Evolutionary conservation across 92 coral and sea anemone species (phyloP), one percentile per base, ranked within the genome.

Genomic region (Phenganax stokvisi): DNA sequence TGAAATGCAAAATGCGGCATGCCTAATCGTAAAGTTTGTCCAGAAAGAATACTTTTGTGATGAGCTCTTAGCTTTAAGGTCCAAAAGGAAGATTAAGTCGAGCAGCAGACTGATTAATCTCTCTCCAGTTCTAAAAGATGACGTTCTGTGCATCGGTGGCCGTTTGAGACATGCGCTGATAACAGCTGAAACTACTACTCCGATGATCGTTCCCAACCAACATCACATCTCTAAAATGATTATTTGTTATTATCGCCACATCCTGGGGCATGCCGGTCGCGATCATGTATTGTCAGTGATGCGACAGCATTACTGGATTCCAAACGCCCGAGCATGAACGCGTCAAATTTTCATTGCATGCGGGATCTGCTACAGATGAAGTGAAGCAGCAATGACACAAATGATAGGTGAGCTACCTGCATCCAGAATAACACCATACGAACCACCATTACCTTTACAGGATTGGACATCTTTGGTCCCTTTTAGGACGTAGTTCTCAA

Each of bases 41-140:
- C 91, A 85, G 52, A 3, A 65, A 65, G 83, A 82, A 61, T 77
- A 72, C 58, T 89, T 89, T 37, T 72, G 30, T 2, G 87, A 80
- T 31, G 93, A 89, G 79, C 20, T 84, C 84, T 6, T 81, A 77
- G 83, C 86, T 56, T 29, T 90, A 52, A 68, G 58, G 61, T 75
- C 72, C 53, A 89, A 86, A 44, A 80, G 79, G 70, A 79, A 57
- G 71, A 89, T 89, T 72, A 89, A 86, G 76, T 27, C 88, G 51
- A 30, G 60, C 71, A 86, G 89, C 82, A 84, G 71, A 72, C 44
- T 84, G 53, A 83, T 86, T 55, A 66, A 51, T 65, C 86, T 89
- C 2, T 85, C 83, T 56, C 89, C 91, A 9, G 74, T 82, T 57
- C 16, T 89, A 77, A 70, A 57, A 82, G 85, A 68, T 52, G 80